phyloP scores from a whole-genome alignment of 2,888 invertebrate species.

The Drosophila neoperkinsi region DNA sequence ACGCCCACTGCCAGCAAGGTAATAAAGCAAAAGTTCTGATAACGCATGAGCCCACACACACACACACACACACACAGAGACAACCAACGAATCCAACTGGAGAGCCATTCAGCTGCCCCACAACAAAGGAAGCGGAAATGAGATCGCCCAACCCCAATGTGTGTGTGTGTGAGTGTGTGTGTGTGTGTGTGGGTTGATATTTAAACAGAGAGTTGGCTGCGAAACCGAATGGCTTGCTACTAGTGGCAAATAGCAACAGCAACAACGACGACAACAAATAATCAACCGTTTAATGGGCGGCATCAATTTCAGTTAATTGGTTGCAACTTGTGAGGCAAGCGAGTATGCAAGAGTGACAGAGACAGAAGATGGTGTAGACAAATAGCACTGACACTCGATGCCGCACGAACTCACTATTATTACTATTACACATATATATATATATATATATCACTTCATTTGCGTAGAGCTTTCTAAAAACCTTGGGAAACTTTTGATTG shows the following conservation, averaged over 20 bases:
- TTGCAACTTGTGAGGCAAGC: constrained; percentile 4
- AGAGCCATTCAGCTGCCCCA: constrained; percentile 31
- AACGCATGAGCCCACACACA: constrained; percentile 28
- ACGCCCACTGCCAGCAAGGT: constrained; percentile 59
- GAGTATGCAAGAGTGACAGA: not conserved
- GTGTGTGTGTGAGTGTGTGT: constrained; percentile 1
- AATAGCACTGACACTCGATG: not conserved
- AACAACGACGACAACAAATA: constrained; percentile 12
- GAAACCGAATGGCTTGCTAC: constrained; percentile 8
- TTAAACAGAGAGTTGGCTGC: not conserved
- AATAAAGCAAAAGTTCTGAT: constrained; percentile 74
- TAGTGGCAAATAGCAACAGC: constrained; percentile 4
- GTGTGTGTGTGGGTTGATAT: constrained; percentile 7
- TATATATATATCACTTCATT: not conserved
- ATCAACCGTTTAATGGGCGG: constrained; percentile 49
- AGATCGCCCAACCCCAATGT: constrained; percentile 45
- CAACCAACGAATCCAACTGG: constrained; percentile 11
- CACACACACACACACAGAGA: constrained; percentile 8
- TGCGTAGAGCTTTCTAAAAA: not conserved
- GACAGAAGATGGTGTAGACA: not conserved
- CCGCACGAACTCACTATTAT: not conserved
- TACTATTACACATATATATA: not conserved
- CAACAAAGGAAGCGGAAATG: constrained; percentile 75
- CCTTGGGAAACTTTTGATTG: not conserved
- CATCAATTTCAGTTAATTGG: constrained; percentile 58